Conservation (phyloP, 2,113 vertebrate genomes). For the Nycticebus coucang region DNA sequence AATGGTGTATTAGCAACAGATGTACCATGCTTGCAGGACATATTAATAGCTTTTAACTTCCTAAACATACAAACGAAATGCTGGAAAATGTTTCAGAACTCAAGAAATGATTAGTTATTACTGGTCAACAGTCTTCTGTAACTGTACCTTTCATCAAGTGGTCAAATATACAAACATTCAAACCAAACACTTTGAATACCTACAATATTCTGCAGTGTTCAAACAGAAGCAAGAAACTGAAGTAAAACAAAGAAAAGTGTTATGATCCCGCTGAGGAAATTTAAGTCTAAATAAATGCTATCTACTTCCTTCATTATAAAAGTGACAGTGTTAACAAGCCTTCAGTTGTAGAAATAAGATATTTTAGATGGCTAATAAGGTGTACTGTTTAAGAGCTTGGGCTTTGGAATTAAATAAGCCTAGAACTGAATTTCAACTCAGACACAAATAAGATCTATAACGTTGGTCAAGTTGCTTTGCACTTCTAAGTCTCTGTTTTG, state of each 20-base stretch:
- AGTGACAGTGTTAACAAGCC: neutral
- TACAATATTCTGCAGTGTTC: neutral
- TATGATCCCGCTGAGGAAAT: neutral
- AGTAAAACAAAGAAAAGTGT: neutral
- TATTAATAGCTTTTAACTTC: neutral
- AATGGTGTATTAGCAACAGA: neutral
- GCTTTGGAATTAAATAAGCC: neutral
- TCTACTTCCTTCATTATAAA: neutral
- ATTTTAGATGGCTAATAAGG: neutral
- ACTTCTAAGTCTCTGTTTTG: constrained; percentile 1
- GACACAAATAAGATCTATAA: neutral
- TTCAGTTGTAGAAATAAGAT: neutral
- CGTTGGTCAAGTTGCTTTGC: neutral
- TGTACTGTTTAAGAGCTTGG: neutral
- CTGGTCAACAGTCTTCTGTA: neutral
- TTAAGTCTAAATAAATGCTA: neutral
- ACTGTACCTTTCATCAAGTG: neutral
- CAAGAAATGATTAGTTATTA: neutral
- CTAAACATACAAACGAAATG: neutral
- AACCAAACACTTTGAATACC: neutral
- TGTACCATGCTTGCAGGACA: neutral
- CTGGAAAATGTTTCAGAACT: neutral
- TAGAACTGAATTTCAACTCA: neutral
- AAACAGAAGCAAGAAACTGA: neutral
- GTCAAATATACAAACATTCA: constrained; percentile 10